Evolutionary conservation across 1,140 invertebrate genomes (phyloP).

Genomic region (Drosophila takahashii): DNA sequence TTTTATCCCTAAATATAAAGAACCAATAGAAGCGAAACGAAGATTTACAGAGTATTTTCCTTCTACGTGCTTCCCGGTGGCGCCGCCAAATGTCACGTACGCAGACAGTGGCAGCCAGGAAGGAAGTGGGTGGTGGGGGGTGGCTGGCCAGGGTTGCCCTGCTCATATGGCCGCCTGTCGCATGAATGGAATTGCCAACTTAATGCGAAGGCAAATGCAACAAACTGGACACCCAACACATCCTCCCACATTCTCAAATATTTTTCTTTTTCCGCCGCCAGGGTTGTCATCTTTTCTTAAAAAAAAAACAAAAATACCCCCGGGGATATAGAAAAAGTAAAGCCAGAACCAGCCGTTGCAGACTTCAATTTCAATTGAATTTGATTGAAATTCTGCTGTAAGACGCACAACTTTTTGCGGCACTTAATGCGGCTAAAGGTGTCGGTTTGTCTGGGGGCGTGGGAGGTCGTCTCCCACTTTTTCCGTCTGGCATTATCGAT

Average conservation of each 20-base stretch:
- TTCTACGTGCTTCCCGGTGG: conserved; percentile 71
- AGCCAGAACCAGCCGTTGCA: neutral
- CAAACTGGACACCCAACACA: conserved; percentile 43
- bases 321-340: neutral
- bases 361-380: conserved; percentile 55
- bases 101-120: conserved; percentile 57
- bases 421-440: conserved; percentile 16
- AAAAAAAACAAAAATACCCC: neutral
- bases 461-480: no score
- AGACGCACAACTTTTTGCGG: conserved; percentile 5
- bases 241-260: neutral
- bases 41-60: conserved; percentile 77
- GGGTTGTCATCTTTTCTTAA: conserved; percentile 22
- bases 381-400: conserved; percentile 50
- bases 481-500: conserved; percentile 8
- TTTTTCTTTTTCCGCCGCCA: neutral
- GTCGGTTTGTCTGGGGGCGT: neutral
- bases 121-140: conserved; percentile 17
- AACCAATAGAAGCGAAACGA: conserved; percentile 23
- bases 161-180: conserved; percentile 42
- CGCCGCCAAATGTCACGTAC: conserved; percentile 80
- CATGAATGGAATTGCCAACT: conserved; percentile 57
- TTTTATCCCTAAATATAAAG: neutral
- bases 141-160: conserved; percentile 19
- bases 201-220: conserved; percentile 52